These are phyloP conservation scores for Prunella himalayana DNA, from an alignment of 2,113 vertebrate species.

Conservation along the genomic window DNA sequence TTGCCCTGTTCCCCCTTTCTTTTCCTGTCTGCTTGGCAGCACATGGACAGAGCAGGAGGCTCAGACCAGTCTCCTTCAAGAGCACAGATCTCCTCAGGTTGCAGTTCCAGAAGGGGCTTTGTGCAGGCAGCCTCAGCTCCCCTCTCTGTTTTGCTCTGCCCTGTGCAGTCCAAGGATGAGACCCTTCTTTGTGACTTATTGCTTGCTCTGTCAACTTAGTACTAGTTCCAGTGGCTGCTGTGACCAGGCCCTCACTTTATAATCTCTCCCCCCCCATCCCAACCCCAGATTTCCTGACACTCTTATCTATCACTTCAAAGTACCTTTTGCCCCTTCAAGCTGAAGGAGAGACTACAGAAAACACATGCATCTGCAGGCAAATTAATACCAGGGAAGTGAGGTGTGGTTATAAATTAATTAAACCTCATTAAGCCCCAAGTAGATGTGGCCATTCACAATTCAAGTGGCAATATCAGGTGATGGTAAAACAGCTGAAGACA, in stretches of 20 bases:
- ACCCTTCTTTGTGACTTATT: background rate
- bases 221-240: background rate
- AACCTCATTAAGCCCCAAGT: background rate
- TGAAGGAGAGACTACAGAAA: background rate
- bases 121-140: background rate
- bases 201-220: background rate
- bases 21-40: background rate
- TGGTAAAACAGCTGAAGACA: background rate
- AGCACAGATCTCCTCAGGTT: background rate
- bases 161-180: background rate
- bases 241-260: background rate
- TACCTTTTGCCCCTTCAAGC: background rate
- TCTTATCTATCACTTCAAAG: background rate
- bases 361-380: background rate
- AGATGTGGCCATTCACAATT: background rate
- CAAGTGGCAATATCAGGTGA: background rate
- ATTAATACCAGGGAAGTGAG: background rate
- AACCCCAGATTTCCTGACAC: background rate
- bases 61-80: background rate
- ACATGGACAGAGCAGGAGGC: background rate
- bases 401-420: conserved; percentile 22
- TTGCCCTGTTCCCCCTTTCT: background rate
- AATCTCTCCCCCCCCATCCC: background rate
- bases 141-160: background rate
- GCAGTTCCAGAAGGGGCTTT: background rate